These are phyloP conservation scores for Scrobipalpa atriplicella DNA, from an alignment of 2,888 invertebrate genomes.

Conservation along the genomic window DNA sequence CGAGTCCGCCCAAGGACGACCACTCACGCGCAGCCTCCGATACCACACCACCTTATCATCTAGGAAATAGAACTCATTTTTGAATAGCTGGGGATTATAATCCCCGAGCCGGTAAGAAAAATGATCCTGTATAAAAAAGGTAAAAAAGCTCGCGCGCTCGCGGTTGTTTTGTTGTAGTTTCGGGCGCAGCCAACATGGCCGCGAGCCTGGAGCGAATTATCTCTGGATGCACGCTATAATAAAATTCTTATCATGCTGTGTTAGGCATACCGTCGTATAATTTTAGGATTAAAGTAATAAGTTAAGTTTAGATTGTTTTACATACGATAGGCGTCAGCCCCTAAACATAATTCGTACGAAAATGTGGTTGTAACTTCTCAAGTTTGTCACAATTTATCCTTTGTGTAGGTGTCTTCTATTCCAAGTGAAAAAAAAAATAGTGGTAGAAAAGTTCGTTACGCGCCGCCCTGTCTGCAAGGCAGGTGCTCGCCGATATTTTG, in stretches of 20 bases:
- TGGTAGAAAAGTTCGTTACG: slow-evolving; percentile 59
- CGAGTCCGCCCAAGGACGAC: slow-evolving; percentile 83
- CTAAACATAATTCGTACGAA: neutral
- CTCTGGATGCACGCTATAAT: slow-evolving; percentile 56
- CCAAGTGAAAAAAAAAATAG: slow-evolving; percentile 25
- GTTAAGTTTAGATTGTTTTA: neutral
- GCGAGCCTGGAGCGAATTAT: slow-evolving; percentile 74
- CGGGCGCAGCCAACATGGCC: slow-evolving; percentile 75
- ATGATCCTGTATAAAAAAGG: slow-evolving; percentile 81
- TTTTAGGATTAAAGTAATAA: slow-evolving; percentile 35
- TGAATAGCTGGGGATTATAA: slow-evolving; percentile 30
- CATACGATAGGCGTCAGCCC: neutral
- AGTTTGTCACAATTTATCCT: neutral
- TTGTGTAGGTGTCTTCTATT: neutral
- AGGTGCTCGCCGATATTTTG: slow-evolving; percentile 79
- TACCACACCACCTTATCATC: slow-evolving; percentile 48
- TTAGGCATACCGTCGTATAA: slow-evolving; percentile 45
- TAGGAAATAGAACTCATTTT: slow-evolving; percentile 49
- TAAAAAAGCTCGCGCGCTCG: slow-evolving; percentile 66
- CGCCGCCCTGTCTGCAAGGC: slow-evolving; percentile 72
- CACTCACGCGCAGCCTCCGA: slow-evolving; percentile 64
- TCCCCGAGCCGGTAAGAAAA: slow-evolving; percentile 76
- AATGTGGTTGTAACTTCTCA: neutral
- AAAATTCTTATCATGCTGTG: slow-evolving; percentile 54
- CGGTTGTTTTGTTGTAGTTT: slow-evolving; percentile 77